These are phyloP conservation scores for Triplophysa siluroides DNA, from an alignment of 2,113 vertebrate species.

Conservation along the genomic window DNA sequence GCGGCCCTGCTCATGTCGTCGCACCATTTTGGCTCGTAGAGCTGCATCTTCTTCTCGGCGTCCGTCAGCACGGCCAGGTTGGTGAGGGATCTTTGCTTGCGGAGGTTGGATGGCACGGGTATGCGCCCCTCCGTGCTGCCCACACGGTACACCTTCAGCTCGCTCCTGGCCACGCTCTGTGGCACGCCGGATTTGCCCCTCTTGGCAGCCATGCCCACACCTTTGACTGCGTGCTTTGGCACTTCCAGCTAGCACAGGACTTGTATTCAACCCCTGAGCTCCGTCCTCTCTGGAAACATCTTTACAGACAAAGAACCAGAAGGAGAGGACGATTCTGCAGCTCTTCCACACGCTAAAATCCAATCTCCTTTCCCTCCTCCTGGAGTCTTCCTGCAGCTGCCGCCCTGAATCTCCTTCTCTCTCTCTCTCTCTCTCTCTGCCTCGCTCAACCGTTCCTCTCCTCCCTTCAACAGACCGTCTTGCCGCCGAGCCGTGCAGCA, in stretches of 20 bases:
- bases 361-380: slow-evolving; percentile 55
- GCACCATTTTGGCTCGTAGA: slow-evolving; percentile 92
- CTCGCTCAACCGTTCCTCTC: slow-evolving; percentile 60
- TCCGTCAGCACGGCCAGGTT: slow-evolving; percentile 95
- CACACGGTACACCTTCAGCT: slow-evolving; percentile 89
- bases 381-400: not conserved
- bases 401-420: slow-evolving; percentile 53
- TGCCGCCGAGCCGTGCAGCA: slow-evolving; percentile 73
- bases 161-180: slow-evolving; percentile 76
- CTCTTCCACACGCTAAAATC: slow-evolving; percentile 55
- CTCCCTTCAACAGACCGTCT: slow-evolving; percentile 71
- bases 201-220: slow-evolving; percentile 80
- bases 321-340: slow-evolving; percentile 51
- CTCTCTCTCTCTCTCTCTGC: slow-evolving; percentile 67
- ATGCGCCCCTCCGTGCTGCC: slow-evolving; percentile 82
- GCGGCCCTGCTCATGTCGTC: slow-evolving; percentile 88
- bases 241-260: slow-evolving; percentile 63
- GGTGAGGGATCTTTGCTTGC: slow-evolving; percentile 94
- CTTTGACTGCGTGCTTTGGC: slow-evolving; percentile 74
- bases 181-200: slow-evolving; percentile 79
- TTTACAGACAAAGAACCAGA: slow-evolving; percentile 68
- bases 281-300: slow-evolving; percentile 79
- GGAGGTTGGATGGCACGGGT: slow-evolving; percentile 83
- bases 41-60: slow-evolving; percentile 94
- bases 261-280: slow-evolving; percentile 82